Evolutionary conservation across 1,140 invertebrate species (phyloP).

Genomic region (Aphis gossypii): DNA sequence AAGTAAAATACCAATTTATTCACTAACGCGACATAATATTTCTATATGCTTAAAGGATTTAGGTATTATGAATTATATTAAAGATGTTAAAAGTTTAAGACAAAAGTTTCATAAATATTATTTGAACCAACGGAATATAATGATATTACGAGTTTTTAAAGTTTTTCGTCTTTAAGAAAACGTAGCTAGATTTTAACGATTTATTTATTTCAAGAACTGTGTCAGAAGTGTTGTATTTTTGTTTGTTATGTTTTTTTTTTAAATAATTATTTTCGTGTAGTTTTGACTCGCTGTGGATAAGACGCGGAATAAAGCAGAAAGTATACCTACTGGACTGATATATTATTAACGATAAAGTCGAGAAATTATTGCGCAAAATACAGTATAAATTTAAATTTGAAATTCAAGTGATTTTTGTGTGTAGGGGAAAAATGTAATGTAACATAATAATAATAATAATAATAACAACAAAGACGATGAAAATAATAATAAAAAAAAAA

Average conservation of each 20-base stretch:
- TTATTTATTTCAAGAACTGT: conserved; percentile 6
- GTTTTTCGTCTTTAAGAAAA: not conserved
- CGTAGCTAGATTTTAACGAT: not conserved
- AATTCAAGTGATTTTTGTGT: not conserved
- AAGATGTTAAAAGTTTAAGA: not conserved
- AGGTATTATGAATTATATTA: conserved; percentile 1
- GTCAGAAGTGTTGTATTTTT: not conserved
- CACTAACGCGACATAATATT: not conserved
- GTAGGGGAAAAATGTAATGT: not conserved
- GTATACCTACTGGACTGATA: not conserved
- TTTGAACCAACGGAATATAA: not conserved
- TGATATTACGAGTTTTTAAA: not conserved
- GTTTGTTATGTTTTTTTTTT: not conserved
- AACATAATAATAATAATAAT: not conserved
- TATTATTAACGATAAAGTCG: not conserved
- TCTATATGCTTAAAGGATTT: not conserved
- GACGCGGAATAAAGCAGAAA: not conserved
- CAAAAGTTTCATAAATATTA: conserved; percentile 11
- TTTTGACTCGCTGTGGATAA: not conserved
- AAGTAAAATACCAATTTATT: not conserved
- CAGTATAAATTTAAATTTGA: not conserved
- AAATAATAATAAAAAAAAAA: not conserved
- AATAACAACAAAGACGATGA: not conserved
- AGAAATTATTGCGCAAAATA: not conserved
- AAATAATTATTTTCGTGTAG: not conserved